Conservation (phyloP, 2,797 vertebrate species). For the Falco novaeseelandiae region DNA sequence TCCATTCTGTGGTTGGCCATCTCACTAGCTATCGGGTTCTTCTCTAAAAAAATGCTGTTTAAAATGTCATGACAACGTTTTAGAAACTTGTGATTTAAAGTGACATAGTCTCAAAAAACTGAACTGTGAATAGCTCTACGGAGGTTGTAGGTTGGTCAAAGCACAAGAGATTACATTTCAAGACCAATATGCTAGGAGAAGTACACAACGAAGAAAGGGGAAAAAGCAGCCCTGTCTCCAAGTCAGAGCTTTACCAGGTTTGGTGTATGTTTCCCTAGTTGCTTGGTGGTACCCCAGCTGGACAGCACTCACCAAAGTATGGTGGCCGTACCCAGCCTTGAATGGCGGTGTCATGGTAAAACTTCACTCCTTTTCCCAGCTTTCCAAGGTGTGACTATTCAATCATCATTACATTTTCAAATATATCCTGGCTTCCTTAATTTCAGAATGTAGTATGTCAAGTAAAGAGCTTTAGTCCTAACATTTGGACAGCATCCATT, state of each 20-base stretch:
- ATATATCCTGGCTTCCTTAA: neutral
- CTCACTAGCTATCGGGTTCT: neutral
- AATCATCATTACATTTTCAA: neutral
- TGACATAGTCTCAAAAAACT: neutral
- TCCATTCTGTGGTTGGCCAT: neutral
- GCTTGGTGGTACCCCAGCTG: neutral
- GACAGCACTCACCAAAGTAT: neutral
- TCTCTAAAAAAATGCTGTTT: neutral
- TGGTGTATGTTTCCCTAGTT: neutral
- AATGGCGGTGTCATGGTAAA: neutral
- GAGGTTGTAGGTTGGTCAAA: neutral
- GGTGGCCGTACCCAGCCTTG: neutral
- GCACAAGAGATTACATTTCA: neutral
- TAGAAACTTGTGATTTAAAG: neutral
- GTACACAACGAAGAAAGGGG: neutral
- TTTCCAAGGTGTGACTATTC: neutral
- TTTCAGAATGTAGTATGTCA: neutral
- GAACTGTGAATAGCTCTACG: neutral
- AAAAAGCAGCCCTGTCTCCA: neutral
- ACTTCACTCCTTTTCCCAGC: neutral
- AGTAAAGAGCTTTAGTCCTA: neutral
- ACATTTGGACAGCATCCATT: neutral
- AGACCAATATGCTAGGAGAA: neutral
- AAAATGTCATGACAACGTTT: neutral
- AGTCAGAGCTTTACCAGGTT: neutral